These are phyloP conservation scores for Dryoscopus gambensis DNA, from an alignment of 2,113 vertebrate species.

Conservation along the genomic window DNA sequence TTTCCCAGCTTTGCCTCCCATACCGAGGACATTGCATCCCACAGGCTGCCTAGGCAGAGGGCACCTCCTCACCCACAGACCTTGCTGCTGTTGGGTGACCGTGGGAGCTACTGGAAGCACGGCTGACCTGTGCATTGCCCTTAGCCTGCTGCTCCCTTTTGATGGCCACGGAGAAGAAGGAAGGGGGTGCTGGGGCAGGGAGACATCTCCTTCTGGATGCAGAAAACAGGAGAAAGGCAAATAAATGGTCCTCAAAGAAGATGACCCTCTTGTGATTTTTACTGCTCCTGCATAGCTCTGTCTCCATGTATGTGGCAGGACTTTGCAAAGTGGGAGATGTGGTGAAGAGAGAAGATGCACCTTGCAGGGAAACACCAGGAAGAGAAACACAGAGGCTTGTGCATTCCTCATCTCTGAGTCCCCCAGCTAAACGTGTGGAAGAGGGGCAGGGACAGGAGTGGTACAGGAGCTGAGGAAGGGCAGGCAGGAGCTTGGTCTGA, in stretches of 20 bases:
- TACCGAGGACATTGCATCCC: neutral
- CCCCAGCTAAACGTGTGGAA: neutral
- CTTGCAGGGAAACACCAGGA: neutral
- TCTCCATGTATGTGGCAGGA: neutral
- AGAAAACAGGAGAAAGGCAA: neutral
- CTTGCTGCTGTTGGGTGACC: rapidly evolving
- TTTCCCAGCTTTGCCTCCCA: neutral
- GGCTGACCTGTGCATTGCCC: neutral
- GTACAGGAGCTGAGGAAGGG: neutral
- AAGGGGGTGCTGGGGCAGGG: rapidly evolving
- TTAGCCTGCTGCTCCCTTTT: neutral
- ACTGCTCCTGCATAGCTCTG: neutral
- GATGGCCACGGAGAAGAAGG: neutral
- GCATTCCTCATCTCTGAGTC: neutral
- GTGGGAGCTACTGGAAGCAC: neutral
- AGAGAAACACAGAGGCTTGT: neutral
- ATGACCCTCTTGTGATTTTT: neutral
- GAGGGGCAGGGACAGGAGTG: neutral
- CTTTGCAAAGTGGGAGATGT: neutral
- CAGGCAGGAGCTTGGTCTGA: neutral
- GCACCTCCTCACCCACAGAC: rapidly evolving
- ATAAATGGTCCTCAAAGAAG: neutral
- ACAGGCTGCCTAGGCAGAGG: rapidly evolving
- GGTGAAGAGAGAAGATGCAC: neutral
- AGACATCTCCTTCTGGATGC: neutral